These are phyloP conservation scores for Hoplias malabaricus DNA, from an alignment of 2,113 vertebrate species.

Conservation along the genomic window DNA sequence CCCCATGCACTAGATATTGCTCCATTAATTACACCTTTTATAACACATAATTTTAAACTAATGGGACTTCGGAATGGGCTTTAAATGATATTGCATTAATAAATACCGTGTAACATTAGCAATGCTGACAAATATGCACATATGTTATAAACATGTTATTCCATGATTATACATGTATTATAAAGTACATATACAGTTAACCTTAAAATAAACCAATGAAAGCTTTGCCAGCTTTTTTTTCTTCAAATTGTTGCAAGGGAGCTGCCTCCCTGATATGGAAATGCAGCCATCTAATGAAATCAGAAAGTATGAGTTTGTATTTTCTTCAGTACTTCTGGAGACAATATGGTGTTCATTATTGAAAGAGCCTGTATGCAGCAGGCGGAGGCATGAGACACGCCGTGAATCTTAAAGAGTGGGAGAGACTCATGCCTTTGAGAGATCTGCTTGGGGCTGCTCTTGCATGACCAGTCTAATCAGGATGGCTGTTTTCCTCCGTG, in stretches of 20 bases:
- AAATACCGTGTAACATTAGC: no score
- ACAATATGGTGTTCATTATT: slow-evolving; percentile 29
- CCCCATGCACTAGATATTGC: no score
- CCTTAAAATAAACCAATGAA: no score
- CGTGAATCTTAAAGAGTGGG: slow-evolving; percentile 24
- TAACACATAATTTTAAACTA: no score
- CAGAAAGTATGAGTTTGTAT: slow-evolving; percentile 19
- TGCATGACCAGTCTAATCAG: slow-evolving; percentile 19
- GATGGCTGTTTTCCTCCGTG: background rate
- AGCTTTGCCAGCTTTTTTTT: no score
- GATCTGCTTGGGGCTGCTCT: background rate
- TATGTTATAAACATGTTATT: no score
- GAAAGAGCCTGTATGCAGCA: background rate
- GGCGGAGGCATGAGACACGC: slow-evolving; percentile 8
- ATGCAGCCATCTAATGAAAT: slow-evolving; percentile 24
- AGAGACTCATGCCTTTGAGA: slow-evolving; percentile 5
- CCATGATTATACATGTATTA: no score
- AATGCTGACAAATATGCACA: no score
- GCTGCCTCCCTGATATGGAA: slow-evolving; percentile 29
- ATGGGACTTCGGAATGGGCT: no score
- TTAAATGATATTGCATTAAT: no score
- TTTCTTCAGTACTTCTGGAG: background rate
- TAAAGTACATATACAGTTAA: no score
- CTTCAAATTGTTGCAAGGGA: background rate
- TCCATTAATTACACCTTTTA: no score